phyloP scores from a whole-genome alignment of 2,888 invertebrate genomes.

The Phaedon cochleariae region DNA sequence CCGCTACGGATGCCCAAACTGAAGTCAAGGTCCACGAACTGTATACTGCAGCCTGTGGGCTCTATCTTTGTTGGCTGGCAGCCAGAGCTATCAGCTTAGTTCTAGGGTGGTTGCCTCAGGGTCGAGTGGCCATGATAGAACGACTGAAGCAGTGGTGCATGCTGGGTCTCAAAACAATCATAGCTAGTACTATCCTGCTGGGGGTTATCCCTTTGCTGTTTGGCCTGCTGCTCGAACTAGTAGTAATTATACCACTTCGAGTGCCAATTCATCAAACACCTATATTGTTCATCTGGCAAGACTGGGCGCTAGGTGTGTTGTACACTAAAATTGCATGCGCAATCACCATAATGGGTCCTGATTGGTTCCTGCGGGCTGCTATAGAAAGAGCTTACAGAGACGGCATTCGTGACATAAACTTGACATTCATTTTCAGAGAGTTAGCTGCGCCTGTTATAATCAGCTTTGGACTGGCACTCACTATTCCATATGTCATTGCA shows the following conservation, averaged over 20 bases:
- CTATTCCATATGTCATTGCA: slow-evolving; percentile 92
- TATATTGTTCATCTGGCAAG: slow-evolving; percentile 89
- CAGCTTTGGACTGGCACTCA: slow-evolving; percentile 87
- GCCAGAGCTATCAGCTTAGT: slow-evolving; percentile 84
- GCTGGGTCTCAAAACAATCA: slow-evolving; percentile 79
- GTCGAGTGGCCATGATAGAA: slow-evolving; percentile 78
- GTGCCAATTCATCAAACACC: slow-evolving; percentile 93
- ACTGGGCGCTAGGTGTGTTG: slow-evolving; percentile 97
- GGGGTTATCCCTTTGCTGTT: slow-evolving; percentile 92
- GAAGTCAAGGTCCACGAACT: slow-evolving; percentile 82
- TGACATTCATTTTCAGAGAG: slow-evolving; percentile 84
- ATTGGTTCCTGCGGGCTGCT: slow-evolving; percentile 90
- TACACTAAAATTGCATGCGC: slow-evolving; percentile 98
- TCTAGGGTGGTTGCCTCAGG: slow-evolving; percentile 89
- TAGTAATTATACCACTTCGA: slow-evolving; percentile 89
- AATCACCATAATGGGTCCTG: slow-evolving; percentile 97
- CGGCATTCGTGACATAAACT: slow-evolving; percentile 91
- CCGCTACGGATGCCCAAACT: slow-evolving; percentile 46
- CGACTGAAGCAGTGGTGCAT: slow-evolving; percentile 78
- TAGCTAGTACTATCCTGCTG: slow-evolving; percentile 79
- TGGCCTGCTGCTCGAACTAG: slow-evolving; percentile 90
- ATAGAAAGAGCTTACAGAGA: slow-evolving; percentile 94
- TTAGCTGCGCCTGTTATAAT: slow-evolving; percentile 91
- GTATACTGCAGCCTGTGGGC: slow-evolving; percentile 93
- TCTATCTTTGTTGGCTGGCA: slow-evolving; percentile 95